These are phyloP conservation scores for Anarrhichthys ocellatus DNA, from an alignment of 2,113 vertebrate genomes.

Conservation along the genomic window DNA sequence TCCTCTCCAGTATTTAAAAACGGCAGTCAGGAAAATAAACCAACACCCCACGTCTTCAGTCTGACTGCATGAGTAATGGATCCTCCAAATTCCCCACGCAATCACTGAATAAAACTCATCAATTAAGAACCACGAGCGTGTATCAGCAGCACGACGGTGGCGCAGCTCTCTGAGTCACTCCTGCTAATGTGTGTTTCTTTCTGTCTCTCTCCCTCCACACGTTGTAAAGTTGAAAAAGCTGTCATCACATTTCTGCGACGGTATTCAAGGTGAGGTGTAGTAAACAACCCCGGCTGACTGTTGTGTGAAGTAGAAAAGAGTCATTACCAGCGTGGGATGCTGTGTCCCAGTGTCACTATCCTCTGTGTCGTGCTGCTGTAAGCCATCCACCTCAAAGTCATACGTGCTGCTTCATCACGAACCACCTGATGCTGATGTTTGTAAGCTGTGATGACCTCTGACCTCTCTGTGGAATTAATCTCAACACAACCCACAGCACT, in stretches of 20 bases:
- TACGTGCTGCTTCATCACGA: slow-evolving; percentile 21
- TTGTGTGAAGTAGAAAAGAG: not conserved
- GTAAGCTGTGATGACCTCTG: slow-evolving; percentile 10
- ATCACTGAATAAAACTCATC: slow-evolving; percentile 23
- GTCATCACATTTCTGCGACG: not conserved
- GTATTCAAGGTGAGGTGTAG: not conserved
- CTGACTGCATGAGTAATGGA: slow-evolving; percentile 34
- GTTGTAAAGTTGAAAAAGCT: not conserved
- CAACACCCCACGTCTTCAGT: slow-evolving; percentile 5
- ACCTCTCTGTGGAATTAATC: slow-evolving; percentile 18
- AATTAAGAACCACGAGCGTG: slow-evolving; percentile 12
- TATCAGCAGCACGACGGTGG: not conserved
- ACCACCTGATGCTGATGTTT: slow-evolving; percentile 22
- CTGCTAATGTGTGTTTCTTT: not conserved
- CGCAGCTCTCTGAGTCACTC: slow-evolving; percentile 28
- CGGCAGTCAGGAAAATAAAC: not conserved
- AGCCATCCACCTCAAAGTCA: not conserved
- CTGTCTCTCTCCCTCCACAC: not conserved
- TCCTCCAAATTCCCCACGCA: slow-evolving; percentile 13
- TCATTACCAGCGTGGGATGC: not conserved
- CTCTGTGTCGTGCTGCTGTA: slow-evolving; percentile 8
- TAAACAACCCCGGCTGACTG: not conserved
- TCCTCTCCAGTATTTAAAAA: not conserved
- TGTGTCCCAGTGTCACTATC: not conserved
- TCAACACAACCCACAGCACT: not conserved